Evolutionary conservation across 2,888 invertebrate species (phyloP).

Genomic region (Stenodera caucasica): DNA sequence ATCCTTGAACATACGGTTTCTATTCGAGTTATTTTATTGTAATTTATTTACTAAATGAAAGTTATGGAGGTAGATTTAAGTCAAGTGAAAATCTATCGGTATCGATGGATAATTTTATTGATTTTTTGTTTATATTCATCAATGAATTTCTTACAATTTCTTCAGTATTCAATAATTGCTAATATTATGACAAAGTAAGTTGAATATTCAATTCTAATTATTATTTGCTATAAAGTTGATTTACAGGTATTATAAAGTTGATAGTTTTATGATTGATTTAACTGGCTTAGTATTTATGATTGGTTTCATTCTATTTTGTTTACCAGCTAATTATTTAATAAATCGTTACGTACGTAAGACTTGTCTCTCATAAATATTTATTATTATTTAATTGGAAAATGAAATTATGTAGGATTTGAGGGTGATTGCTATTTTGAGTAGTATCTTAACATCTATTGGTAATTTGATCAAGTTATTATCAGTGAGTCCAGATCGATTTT

Average conservation of each 20-base stretch:
- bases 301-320: conserved; percentile 90
- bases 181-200: conserved; percentile 67
- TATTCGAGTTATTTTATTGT: too few species aligned
- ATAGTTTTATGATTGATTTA: conserved; percentile 79
- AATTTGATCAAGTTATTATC: conserved; percentile 66
- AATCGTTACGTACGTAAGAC: conserved; percentile 45
- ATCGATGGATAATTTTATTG: conserved; percentile 78
- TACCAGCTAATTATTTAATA: conserved; percentile 87
- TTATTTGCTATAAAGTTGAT: too few species aligned
- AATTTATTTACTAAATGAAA: too few species aligned
- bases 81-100: conserved; percentile 35
- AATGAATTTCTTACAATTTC: conserved; percentile 92
- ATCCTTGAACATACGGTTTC: too few species aligned
- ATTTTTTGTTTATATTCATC: conserved; percentile 86
- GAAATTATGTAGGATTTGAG: conserved; percentile 59
- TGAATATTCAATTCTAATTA: not conserved
- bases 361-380: too few species aligned
- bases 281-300: conserved; percentile 96
- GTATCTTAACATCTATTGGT: conserved; percentile 61
- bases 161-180: conserved; percentile 90
- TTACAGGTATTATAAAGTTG: conserved; percentile 69
- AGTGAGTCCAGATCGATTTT: conserved; percentile 62
- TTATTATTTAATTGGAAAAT: too few species aligned
- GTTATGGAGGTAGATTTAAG: not conserved
- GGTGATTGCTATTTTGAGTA: conserved; percentile 58